Evolutionary conservation across 2,797 vertebrate genomes (phyloP), one percentile per base, ranked within the genome.

Genomic region (Lacerta viridis): DNA sequence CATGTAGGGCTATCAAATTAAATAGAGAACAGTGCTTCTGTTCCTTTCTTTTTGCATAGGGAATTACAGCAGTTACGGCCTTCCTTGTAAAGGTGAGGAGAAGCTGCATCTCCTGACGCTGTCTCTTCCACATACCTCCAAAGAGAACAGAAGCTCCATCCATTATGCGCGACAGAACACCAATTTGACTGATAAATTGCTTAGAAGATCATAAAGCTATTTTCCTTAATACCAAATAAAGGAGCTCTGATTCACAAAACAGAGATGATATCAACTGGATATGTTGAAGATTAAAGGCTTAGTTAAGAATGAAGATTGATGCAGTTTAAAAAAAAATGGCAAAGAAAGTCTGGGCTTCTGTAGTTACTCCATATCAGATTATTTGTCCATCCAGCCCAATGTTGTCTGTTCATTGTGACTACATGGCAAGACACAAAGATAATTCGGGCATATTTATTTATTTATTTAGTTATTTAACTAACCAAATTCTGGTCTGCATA

Each of bases 101-200:
- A 36, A 66, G n/a, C 61, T 68, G 5, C 18, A 68, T 46, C 59
- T 78, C 74, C 46, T 72, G 77, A 72, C 23, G n/a, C 43, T n/a
- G 4, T 39, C 36, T 86, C 77, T 29, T 80, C 15, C 39, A 80
- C 15, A 71, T 4, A 87, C 27, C 43, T 59, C 15, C 3, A 7
- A 59, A 41, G 25, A 41, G 8, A 39, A 41, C 17, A 80, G 46
- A n/a, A 41, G 41, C 10, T 66, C 10, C 18, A 46, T 86, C 20
- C 61, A 68, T 78, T 80, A 72, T n/a, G 43, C 29, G 10, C 25
- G 59, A 66, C 43, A 43, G 84, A 66, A 77, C 18, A 18, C 6
- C 79, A 80, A 79, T 55, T 76, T 86, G 64, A 79, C n/a, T n/a
- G 39, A 33, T 78, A 79, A 7, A 36, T 79, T 50, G 27, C 41